phyloP scores from a whole-genome alignment of 1,140 invertebrate genomes.

The Ostrea edulis region DNA sequence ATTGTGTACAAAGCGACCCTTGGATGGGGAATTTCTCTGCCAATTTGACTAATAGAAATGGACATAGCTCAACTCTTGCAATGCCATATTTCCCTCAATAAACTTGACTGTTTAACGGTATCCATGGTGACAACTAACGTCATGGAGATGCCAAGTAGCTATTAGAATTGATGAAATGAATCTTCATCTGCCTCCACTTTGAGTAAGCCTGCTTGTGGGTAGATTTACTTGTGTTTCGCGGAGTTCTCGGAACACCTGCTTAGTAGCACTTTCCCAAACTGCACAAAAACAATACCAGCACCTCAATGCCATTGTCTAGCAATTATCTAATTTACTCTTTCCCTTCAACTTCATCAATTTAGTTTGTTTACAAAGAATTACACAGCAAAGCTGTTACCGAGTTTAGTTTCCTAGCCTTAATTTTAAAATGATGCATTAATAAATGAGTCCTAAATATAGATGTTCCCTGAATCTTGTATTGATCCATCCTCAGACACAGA shows the following conservation, averaged over 20 bases:
- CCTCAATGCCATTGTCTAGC: not conserved
- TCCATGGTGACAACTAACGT: slow-evolving; percentile 45
- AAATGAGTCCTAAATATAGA: slow-evolving; percentile 12
- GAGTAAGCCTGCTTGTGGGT: slow-evolving; percentile 10
- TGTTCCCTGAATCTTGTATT: not conserved
- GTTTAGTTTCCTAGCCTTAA: not conserved
- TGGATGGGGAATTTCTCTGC: slow-evolving; percentile 30
- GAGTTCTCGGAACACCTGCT: slow-evolving; percentile 17
- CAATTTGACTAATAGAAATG: slow-evolving; percentile 33
- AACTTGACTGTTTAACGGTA: slow-evolving; percentile 46
- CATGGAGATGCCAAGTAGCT: slow-evolving; percentile 43
- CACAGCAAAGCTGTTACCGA: not conserved
- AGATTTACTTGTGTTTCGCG: slow-evolving; percentile 31
- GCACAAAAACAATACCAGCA: not conserved
- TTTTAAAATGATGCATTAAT: slow-evolving; percentile 6
- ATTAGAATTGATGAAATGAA: slow-evolving; percentile 44
- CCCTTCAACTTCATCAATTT: not conserved
- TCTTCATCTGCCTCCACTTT: slow-evolving; percentile 15
- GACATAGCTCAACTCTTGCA: slow-evolving; percentile 36
- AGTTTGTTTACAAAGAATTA: slow-evolving; percentile 4
- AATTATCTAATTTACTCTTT: not conserved
- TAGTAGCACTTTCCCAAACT: slow-evolving; percentile 26
- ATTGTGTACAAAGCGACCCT: slow-evolving; percentile 11
- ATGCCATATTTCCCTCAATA: slow-evolving; percentile 38
- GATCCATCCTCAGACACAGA: not conserved